Evolutionary conservation across 1,140 invertebrate species (phyloP).

Genomic region (Choristoneura fumiferana): DNA sequence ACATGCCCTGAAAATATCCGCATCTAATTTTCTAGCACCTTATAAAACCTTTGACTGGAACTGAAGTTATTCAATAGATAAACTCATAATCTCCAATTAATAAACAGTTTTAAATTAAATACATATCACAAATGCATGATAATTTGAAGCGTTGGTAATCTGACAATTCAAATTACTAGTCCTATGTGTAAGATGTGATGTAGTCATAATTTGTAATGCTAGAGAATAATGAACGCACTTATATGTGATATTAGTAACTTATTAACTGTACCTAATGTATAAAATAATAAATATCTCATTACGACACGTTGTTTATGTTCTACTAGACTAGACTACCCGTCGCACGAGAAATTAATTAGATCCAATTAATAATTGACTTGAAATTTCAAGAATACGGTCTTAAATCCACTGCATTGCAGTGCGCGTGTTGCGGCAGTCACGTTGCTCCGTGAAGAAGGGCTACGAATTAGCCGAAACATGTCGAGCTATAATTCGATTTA

Average conservation of each 20-base stretch:
- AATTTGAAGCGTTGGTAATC: conserved; percentile 54
- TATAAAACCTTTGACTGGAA: too few species aligned
- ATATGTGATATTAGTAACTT: conserved; percentile 72
- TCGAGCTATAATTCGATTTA: too few species aligned
- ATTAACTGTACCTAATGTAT: conserved; percentile 42
- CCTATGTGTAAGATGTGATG: conserved; percentile 56
- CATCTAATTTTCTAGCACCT: too few species aligned
- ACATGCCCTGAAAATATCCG: too few species aligned
- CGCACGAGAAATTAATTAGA: too few species aligned
- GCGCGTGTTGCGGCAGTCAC: too few species aligned
- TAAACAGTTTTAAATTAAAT: conserved; percentile 34
- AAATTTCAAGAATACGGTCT: too few species aligned
- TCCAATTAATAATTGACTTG: too few species aligned
- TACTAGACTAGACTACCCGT: too few species aligned
- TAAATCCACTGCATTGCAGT: too few species aligned
- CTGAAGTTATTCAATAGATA: conserved; percentile 12
- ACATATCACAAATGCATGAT: conserved; percentile 70
- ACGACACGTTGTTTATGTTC: not conserved
- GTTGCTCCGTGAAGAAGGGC: too few species aligned
- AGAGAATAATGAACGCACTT: conserved; percentile 50
- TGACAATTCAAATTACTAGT: conserved; percentile 58
- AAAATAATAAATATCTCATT: conserved; percentile 34
- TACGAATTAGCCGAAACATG: too few species aligned
- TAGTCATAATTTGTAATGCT: conserved; percentile 32
- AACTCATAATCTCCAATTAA: conserved; percentile 22